Evolutionary conservation across 2,888 invertebrate genomes (phyloP), one percentile per base, ranked within the genome.

Genomic region (Mechanitis messenoides): DNA sequence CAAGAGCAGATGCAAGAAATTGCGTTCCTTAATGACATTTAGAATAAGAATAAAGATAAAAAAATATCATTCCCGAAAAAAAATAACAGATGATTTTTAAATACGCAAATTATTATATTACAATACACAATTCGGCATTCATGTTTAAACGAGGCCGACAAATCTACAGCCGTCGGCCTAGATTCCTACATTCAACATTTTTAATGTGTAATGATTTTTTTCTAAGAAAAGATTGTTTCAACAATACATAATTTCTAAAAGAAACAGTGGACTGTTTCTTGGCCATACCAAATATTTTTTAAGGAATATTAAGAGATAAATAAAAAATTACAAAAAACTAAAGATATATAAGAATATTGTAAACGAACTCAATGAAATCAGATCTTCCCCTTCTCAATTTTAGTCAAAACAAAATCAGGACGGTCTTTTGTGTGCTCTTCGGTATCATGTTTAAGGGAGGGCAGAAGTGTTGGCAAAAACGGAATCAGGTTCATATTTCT

Each of bases 381-480:
- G 85, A 88, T 85, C 80, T 75, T 67, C 70, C 73, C 73, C 72
- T 74, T 74, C 76, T 78, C 78, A 77, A 81, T 84, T 85, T 85
- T 82, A 86, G 87, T 87, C 88, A 88, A 87, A 89, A 90, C 87
- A 88, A 86, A 88, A 88, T 89, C 87, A 81, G 79, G 74, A 75
- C 75, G 77, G 79, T 75, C 82, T 80, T 87, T 88, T 89, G 88
- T 88, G 85, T 71, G 84, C 83, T 73, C 83, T 87, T 83, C 87
- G 82, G 83, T 88, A 84, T 89, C 87, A 80, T 80, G 76, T 89
- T 88, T 78, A 81, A 76, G 69, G 64, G 77, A 76, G 83, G 82
- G 74, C 65, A 73, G 53, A 50, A 63, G 59, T 53, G 61, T 58
- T 65, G 56, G 67, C 60, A 61, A 67, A 64, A 65, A 68, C 58